These are phyloP conservation scores for Prunella fulvescens DNA, from an alignment of 2,113 vertebrate genomes.

Conservation along the genomic window DNA sequence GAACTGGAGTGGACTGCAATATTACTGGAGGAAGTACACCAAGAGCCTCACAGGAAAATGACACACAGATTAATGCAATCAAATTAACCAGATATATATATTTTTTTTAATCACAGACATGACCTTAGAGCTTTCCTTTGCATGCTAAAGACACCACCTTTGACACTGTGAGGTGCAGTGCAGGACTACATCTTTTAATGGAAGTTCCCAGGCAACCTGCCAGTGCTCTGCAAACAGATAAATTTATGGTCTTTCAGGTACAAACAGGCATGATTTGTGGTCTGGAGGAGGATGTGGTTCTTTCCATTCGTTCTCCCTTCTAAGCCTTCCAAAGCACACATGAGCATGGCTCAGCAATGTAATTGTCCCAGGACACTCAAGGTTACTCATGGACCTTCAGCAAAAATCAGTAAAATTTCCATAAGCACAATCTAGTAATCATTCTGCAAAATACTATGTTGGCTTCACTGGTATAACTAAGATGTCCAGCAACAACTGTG, in stretches of 20 bases:
- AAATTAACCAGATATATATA: not conserved
- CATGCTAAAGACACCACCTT: not conserved
- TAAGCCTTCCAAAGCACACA: not conserved
- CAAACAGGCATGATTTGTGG: conserved; percentile 30
- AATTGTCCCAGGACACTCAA: not conserved
- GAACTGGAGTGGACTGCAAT: not conserved
- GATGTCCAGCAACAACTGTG: not conserved
- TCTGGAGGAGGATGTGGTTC: conserved; percentile 2
- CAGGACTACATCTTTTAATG: not conserved
- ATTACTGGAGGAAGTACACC: not conserved
- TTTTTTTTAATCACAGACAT: not conserved
- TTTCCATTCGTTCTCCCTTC: not conserved
- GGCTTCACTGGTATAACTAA: not conserved
- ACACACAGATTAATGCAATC: not conserved
- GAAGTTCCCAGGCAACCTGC: conserved; percentile 6
- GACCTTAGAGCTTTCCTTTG: not conserved
- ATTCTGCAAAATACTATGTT: not conserved
- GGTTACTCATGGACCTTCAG: not conserved
- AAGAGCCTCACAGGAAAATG: not conserved
- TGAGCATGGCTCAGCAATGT: not conserved
- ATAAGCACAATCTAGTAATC: not conserved
- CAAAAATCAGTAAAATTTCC: not conserved
- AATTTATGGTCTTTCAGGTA: conserved; percentile 59
- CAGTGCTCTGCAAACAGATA: conserved; percentile 30
- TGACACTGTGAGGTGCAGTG: not conserved